Conservation (phyloP, 2,113 vertebrate genomes). For the Montifringilla adamsi region DNA sequence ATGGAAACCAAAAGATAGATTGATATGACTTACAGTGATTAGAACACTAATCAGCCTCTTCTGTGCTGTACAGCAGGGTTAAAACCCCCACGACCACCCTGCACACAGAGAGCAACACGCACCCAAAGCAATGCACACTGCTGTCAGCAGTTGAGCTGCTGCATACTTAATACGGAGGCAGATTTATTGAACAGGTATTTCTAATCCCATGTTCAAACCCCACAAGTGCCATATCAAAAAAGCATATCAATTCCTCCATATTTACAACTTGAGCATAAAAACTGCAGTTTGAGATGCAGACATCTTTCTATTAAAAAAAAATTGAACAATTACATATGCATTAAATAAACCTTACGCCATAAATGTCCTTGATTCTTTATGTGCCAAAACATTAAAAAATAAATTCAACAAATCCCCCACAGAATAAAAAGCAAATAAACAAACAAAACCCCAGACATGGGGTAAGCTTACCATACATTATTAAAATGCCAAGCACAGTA, state of each 20-base stretch:
- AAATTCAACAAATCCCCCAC: neutral
- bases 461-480: neutral
- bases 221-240: neutral
- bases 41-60: neutral
- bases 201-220: neutral
- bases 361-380: neutral
- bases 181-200: neutral
- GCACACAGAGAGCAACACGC: neutral
- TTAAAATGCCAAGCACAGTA: constrained; percentile 64
- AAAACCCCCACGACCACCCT: neutral
- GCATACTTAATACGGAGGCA: rapidly evolving
- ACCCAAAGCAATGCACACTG: rapidly evolving
- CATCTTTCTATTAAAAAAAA: neutral
- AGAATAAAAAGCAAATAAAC: neutral
- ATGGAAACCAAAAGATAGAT: neutral
- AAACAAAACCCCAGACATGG: neutral
- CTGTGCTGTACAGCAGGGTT: neutral
- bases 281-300: neutral
- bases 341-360: neutral
- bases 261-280: neutral
- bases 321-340: neutral
- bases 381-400: neutral
- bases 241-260: neutral
- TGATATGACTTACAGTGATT: neutral
- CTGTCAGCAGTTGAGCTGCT: neutral